Evolutionary conservation across 2,888 invertebrate genomes (phyloP).

Genomic region (Keiferia lycopersicella): DNA sequence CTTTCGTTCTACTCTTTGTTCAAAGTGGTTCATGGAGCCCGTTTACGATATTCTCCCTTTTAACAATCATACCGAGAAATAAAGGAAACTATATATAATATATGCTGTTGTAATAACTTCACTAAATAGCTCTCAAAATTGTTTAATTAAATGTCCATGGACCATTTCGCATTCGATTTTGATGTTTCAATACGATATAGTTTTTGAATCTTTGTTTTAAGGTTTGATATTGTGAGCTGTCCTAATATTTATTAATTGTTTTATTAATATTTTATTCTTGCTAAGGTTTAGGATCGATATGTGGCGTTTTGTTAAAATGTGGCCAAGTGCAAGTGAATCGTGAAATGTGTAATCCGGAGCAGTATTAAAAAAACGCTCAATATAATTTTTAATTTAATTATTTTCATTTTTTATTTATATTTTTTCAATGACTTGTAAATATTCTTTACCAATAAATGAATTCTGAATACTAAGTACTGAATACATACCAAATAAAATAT

Average conservation of each 20-base stretch:
- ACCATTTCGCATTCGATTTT: slow-evolving; percentile 45
- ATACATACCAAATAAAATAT: slow-evolving; percentile 13
- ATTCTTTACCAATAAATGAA: too few relatives aligned
- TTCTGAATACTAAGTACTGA: too few relatives aligned
- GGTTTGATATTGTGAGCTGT: slow-evolving; percentile 70
- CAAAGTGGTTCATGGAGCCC: slow-evolving; percentile 42
- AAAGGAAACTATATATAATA: not conserved
- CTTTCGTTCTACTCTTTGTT: slow-evolving; percentile 28
- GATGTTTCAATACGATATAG: slow-evolving; percentile 55
- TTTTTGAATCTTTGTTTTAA: slow-evolving; percentile 53
- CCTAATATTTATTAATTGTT: slow-evolving; percentile 44
- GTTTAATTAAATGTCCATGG: slow-evolving; percentile 42
- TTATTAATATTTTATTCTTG: slow-evolving; percentile 23
- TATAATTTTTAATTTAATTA: too few relatives aligned
- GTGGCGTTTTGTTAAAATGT: slow-evolving; percentile 27
- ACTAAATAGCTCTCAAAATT: too few relatives aligned
- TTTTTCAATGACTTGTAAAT: too few relatives aligned
- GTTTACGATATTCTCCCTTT: not conserved
- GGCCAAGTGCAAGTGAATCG: slow-evolving; percentile 18
- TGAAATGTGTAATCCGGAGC: not conserved
- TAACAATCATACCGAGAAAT: too few relatives aligned
- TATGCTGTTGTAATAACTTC: too few relatives aligned
- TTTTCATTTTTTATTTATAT: too few relatives aligned
- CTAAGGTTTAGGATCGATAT: slow-evolving; percentile 26
- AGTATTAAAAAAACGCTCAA: slow-evolving; percentile 18